These are phyloP conservation scores for Rhopalosiphum nymphaeae DNA, from an alignment of 2,888 invertebrate genomes.

Conservation along the genomic window DNA sequence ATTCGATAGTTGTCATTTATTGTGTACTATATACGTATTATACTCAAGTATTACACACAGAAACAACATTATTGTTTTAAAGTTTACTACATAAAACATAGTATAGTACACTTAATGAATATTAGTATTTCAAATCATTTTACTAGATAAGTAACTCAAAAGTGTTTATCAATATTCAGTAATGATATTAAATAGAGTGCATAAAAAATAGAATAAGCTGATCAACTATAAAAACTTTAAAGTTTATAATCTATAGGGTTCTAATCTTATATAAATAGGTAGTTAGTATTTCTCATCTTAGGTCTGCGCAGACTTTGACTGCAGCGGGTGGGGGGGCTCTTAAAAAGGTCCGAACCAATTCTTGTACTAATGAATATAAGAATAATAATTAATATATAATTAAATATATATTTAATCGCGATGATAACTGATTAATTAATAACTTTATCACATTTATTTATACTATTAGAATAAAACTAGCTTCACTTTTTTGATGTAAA, in stretches of 20 bases:
- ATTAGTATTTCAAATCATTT: background rate
- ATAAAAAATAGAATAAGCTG: background rate
- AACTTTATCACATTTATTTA: too few species aligned
- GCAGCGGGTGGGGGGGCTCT: too few species aligned
- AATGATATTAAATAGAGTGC: background rate
- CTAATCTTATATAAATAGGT: background rate
- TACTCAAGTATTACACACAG: background rate
- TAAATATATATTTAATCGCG: too few species aligned
- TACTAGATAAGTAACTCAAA: background rate
- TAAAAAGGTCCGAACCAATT: too few species aligned
- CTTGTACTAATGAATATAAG: too few species aligned
- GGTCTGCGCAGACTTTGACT: too few species aligned
- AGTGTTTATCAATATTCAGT: background rate
- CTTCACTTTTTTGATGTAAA: too few species aligned
- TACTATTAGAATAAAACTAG: too few species aligned
- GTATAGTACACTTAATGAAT: background rate
- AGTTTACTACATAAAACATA: background rate
- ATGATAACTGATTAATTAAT: too few species aligned
- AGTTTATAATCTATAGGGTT: background rate
- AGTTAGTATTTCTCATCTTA: background rate
- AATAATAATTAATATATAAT: too few species aligned
- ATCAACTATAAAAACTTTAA: background rate
- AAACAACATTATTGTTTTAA: background rate
- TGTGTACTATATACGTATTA: background rate
- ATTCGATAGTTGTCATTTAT: background rate